phyloP scores from a whole-genome alignment of 2,797 vertebrate species.

The Pempheris klunzingeri region DNA sequence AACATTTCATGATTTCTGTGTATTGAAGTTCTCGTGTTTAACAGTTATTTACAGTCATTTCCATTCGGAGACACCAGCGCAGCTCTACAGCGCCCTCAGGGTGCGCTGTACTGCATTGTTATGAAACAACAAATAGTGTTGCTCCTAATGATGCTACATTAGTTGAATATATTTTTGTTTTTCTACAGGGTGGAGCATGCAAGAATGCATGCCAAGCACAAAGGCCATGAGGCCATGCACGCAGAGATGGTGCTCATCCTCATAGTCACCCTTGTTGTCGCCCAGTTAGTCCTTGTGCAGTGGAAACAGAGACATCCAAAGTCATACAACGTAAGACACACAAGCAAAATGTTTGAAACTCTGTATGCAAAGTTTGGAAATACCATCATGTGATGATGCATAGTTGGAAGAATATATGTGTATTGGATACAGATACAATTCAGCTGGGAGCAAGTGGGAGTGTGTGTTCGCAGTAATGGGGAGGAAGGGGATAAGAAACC shows the following conservation, averaged over 20 bases:
- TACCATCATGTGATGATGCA: background rate
- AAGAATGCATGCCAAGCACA: constrained; percentile 98
- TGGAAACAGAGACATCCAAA: constrained; percentile 98
- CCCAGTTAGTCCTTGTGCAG: constrained; percentile 96
- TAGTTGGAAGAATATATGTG: background rate
- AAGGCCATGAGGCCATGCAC: constrained; percentile 98
- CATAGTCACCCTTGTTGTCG: constrained; percentile 95
- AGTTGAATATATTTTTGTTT: constrained; percentile 41
- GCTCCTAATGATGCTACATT: background rate
- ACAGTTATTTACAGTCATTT: background rate
- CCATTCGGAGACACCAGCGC: constrained; percentile 2
- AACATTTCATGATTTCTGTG: background rate
- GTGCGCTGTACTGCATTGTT: background rate
- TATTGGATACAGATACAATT: constrained; percentile 4
- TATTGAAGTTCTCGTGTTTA: background rate
- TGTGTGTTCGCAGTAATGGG: background rate
- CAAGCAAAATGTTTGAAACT: background rate
- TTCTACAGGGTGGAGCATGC: constrained; percentile 93
- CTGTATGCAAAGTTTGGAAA: background rate
- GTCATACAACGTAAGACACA: constrained; percentile 96
- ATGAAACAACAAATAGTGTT: background rate
- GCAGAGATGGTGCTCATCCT: constrained; percentile 99
- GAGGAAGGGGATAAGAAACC: background rate
- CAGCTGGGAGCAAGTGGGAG: background rate
- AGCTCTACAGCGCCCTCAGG: background rate